Percentiles rank a stretch among this genome's conserved stretches.
phyloP scores from a whole-genome alignment of 2,113 vertebrate genomes.

The Barbus barbus region DNA sequence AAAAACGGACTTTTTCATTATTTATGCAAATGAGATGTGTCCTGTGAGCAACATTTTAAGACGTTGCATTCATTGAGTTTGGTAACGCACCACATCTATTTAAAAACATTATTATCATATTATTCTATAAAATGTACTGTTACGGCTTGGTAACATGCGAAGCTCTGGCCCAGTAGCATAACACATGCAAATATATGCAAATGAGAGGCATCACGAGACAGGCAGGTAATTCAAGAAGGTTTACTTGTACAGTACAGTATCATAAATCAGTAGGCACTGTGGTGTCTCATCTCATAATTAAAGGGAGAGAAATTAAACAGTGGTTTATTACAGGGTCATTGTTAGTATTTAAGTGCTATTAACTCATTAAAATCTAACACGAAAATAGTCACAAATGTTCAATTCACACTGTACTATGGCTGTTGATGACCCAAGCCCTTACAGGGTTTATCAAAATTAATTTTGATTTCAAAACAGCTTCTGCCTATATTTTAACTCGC shows the following conservation, averaged over 20 bases:
- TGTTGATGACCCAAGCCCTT: not conserved
- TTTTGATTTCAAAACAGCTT: not conserved
- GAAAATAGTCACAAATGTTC: not conserved
- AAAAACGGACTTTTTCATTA: no score
- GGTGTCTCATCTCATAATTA: not conserved
- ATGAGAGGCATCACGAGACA: not conserved
- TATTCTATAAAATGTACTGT: no score
- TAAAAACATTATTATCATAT: no score
- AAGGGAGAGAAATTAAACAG: not conserved
- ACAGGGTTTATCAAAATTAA: not conserved
- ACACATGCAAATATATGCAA: not conserved
- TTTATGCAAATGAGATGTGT: not conserved
- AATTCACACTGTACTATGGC: not conserved
- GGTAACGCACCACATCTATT: not conserved
- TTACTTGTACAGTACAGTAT: constrained; percentile 27
- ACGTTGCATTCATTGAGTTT: not conserved
- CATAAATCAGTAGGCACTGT: constrained; percentile 29
- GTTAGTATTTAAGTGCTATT: not conserved
- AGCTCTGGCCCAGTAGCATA: not conserved
- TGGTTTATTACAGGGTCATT: not conserved
- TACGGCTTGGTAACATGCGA: not conserved
- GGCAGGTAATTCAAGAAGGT: not conserved
- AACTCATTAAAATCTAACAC: not conserved
- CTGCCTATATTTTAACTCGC: not conserved
- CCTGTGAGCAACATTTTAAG: not conserved